Evolutionary conservation across 2,888 invertebrate genomes (phyloP), one percentile per base, ranked within the genome.

Genomic region (Aspidiotus destructor): DNA sequence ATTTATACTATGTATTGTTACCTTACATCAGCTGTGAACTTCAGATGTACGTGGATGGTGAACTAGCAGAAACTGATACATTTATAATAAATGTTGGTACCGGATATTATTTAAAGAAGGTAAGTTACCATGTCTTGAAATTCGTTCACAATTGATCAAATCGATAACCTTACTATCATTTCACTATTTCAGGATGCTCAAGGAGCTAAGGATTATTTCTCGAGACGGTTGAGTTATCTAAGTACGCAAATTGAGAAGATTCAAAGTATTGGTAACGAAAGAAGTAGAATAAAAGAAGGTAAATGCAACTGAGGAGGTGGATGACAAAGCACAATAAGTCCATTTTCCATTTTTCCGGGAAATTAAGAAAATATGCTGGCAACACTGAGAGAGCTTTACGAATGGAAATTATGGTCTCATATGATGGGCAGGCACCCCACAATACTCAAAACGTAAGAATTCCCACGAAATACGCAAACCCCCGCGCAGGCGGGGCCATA

Each of bases 11-110:
- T 13, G 11, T 17, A 52, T 48, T 57, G 42, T 69, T 57, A 73
- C 68, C 28, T 28, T 28, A 28, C 28, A 28, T 28, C 5, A 28
- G 28, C 28, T 28, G 28, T 28, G 28, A 28, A 28, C 28, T n/a
- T 48, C 72, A 86, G 82, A 94, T 98, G 89, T 99, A 97, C 80
- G 95, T 98, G 55, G 91, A 93, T 54, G 98, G 97, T 2, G 85
- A 85, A 74, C 81, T 98, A 70, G 83, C 85, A 71, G 89, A 96
- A 76, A 85, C 89, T 44, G 85, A 91, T 67, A 88, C 88, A 77
- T 93, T 96, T 65, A 82, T 97, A 42, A 89, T 98, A 73, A 97
- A 98, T 78, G 87, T 98, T 76, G 98, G 98, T 63, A 97, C 98
- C 64, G 95, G 97, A 72, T 98, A 98, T 78, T 98, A 89, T 80